Percentiles rank a stretch among this genome's conserved stretches.
These are phyloP conservation scores for Silurus glanis DNA, from an alignment of 2,113 vertebrate species.

Conservation along the genomic window DNA sequence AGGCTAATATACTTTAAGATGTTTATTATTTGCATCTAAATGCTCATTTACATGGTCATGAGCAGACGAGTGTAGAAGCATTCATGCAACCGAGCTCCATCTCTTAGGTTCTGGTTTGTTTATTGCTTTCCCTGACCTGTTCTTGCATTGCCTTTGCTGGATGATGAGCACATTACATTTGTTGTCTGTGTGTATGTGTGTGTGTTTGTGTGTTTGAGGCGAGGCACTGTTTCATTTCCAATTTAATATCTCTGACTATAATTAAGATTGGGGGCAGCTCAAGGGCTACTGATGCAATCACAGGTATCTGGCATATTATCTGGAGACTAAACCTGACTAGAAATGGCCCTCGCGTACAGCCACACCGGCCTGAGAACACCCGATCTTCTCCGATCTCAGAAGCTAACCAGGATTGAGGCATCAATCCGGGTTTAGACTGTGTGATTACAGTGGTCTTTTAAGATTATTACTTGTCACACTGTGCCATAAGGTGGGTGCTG, in stretches of 20 bases:
- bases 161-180: slow-evolving; percentile 10
- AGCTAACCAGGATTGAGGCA: neutral
- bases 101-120: slow-evolving; percentile 22
- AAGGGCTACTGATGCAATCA: slow-evolving; percentile 36
- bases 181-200: neutral
- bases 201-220: neutral
- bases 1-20: slow-evolving; percentile 17
- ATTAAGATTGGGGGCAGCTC: slow-evolving; percentile 43
- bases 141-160: neutral
- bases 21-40: slow-evolving; percentile 11
- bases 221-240: slow-evolving; percentile 39
- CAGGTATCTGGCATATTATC: slow-evolving; percentile 25
- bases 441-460: neutral
- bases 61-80: slow-evolving; percentile 7
- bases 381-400: neutral
- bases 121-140: neutral
- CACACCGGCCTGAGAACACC: neutral
- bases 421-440: neutral
- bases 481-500: neutral
- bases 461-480: neutral
- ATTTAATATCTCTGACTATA: slow-evolving; percentile 44
- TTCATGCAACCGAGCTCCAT: neutral
- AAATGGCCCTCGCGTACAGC: neutral
- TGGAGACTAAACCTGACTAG: slow-evolving; percentile 16
- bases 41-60: neutral